Percentiles rank a stretch among this genome's conserved stretches.
Evolutionary conservation across 64 coral and sea anemone genomes (phyloP).

Genomic region (Anthopleura sola): DNA sequence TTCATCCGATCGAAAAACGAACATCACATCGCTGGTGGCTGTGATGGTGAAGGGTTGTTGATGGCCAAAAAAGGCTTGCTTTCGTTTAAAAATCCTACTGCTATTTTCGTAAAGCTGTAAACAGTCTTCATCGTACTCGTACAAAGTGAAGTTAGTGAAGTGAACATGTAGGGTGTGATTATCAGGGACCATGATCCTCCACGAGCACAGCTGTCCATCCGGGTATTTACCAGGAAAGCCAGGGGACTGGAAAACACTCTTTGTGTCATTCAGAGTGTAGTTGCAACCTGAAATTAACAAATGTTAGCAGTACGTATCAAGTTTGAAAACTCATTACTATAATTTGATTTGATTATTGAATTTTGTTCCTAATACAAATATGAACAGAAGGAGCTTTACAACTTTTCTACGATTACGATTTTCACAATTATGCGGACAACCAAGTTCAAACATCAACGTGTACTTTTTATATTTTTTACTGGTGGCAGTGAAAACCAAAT

Average conservation of each 20-base stretch:
- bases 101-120: slow-evolving; percentile 24
- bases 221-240: slow-evolving; percentile 46
- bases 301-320: too few species aligned
- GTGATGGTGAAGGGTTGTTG: slow-evolving; percentile 13
- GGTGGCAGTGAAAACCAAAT: too few species aligned
- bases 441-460: too few species aligned
- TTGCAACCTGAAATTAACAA: slow-evolving; percentile 15
- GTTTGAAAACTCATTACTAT: too few species aligned
- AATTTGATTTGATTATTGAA: too few species aligned
- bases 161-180: not conserved
- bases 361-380: too few species aligned
- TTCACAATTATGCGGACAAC: too few species aligned
- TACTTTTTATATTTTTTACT: too few species aligned
- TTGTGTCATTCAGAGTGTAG: not conserved
- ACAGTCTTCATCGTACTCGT: slow-evolving; percentile 19
- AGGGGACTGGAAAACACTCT: slow-evolving; percentile 33
- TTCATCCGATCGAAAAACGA: slow-evolving; percentile 60
- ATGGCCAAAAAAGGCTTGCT: slow-evolving; percentile 26
- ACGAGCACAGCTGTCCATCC: slow-evolving; percentile 60
- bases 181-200: slow-evolving; percentile 26
- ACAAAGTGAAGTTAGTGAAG: slow-evolving; percentile 48
- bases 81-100: not conserved
- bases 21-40: slow-evolving; percentile 19
- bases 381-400: too few species aligned
- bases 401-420: too few species aligned